Conservation (phyloP, 2,113 vertebrate genomes). For the Antennarius striatus region DNA sequence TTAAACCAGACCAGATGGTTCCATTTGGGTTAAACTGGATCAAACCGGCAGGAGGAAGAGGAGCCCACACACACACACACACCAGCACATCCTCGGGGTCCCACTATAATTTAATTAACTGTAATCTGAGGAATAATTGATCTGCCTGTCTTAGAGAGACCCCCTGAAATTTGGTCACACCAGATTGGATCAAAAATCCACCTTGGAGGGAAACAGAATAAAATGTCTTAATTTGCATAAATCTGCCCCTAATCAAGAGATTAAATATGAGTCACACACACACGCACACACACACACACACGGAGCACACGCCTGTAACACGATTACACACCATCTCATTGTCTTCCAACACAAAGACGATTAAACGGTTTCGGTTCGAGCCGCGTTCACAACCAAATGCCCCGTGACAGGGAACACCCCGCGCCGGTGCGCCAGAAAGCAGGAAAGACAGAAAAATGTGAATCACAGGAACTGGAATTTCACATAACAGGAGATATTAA, state of each 20-base stretch:
- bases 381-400: too few species aligned
- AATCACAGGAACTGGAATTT: too few species aligned
- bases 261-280: constrained; percentile 57
- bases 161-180: constrained; percentile 21
- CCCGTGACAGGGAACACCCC: too few species aligned
- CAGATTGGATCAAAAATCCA: constrained; percentile 32
- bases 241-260: constrained; percentile 71
- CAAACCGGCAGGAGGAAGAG: too few species aligned
- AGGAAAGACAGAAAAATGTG: too few species aligned
- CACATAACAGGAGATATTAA: too few species aligned
- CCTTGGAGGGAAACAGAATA: constrained; percentile 35
- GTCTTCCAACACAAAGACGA: too few species aligned
- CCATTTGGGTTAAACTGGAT: too few species aligned
- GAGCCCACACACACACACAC: too few species aligned
- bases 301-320: constrained; percentile 52
- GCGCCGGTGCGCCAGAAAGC: too few species aligned
- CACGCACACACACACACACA: constrained; percentile 15
- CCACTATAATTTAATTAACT: constrained; percentile 57
- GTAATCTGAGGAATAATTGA: constrained; percentile 32
- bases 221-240: constrained; percentile 64
- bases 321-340: constrained; percentile 58
- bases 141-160: constrained; percentile 14
- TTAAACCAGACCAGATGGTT: too few species aligned
- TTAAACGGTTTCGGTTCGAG: too few species aligned
- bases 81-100: background rate